Percentiles rank a stretch among this genome's conserved stretches.
Conservation (phyloP, 2,888 invertebrate species). For the Arctia plantaginis region DNA sequence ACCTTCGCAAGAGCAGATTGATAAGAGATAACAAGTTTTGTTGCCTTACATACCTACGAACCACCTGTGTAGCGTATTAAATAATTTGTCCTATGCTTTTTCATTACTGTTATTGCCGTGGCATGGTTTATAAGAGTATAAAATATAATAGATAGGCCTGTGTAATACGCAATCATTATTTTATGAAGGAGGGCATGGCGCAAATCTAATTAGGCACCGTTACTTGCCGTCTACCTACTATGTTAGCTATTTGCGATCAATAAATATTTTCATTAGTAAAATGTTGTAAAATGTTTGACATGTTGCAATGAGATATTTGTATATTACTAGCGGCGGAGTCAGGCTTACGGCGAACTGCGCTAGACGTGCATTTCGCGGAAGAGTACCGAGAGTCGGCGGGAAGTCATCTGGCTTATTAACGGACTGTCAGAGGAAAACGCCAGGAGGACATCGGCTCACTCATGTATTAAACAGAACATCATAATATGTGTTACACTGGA, state of each 20-base stretch:
- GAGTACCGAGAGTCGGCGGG: constrained; percentile 67
- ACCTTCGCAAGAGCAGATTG: constrained; percentile 84
- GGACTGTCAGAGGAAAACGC: constrained; percentile 37
- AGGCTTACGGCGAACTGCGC: constrained; percentile 43
- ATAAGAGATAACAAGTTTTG: constrained; percentile 81
- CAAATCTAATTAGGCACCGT: constrained; percentile 44
- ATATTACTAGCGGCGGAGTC: constrained; percentile 6
- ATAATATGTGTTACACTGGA: constrained; percentile 48
- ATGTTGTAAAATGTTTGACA: constrained; percentile 35
- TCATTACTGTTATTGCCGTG: constrained; percentile 22
- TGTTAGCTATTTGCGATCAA: constrained; percentile 33
- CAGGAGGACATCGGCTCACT: constrained; percentile 36
- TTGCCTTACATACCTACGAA: constrained; percentile 40
- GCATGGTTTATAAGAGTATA: neutral
- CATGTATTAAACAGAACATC: constrained; percentile 37
- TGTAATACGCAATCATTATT: constrained; percentile 39
- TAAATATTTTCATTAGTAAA: constrained; percentile 41
- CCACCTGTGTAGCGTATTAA: constrained; percentile 32
- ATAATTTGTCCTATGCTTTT: constrained; percentile 28
- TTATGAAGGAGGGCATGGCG: constrained; percentile 23
- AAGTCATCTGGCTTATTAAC: constrained; percentile 68
- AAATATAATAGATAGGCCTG: constrained; percentile 19
- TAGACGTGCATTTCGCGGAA: constrained; percentile 66
- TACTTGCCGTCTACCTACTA: constrained; percentile 19
- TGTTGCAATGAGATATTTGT: constrained; percentile 24